phyloP scores from a whole-genome alignment of 2,113 vertebrate genomes.

The Mus spicilegus region DNA sequence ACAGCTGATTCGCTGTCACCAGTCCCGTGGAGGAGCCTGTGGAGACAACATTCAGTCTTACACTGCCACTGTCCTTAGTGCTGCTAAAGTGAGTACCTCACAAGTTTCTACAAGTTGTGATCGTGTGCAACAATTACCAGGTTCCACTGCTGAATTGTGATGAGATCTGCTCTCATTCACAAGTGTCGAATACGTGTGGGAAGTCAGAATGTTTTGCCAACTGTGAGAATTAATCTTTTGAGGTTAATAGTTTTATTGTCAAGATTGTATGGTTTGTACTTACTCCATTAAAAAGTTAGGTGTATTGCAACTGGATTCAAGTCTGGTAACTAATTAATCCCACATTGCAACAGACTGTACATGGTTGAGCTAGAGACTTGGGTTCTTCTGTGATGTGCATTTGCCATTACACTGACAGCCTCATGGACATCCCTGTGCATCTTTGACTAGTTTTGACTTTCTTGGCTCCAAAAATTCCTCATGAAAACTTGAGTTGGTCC shows the following conservation, averaged over 20 bases:
- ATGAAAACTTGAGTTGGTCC: conserved; percentile 75
- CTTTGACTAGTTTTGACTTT: conserved; percentile 67
- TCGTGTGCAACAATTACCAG: conserved; percentile 58
- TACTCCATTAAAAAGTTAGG: conserved; percentile 36
- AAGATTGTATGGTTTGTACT: conserved; percentile 21
- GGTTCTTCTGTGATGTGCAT: conserved; percentile 57
- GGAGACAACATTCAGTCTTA: conserved; percentile 99
- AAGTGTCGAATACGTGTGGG: conserved; percentile 11
- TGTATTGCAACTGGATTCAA: background rate
- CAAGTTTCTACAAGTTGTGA: conserved; percentile 70
- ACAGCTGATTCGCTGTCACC: conserved; percentile 98
- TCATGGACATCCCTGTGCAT: conserved; percentile 40
- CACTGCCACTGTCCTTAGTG: conserved; percentile 98
- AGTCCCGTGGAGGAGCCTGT: conserved; percentile 98
- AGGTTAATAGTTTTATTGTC: conserved; percentile 34
- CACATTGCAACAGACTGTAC: conserved; percentile 68
- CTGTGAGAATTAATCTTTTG: conserved; percentile 35
- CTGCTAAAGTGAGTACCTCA: conserved; percentile 95
- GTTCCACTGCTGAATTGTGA: conserved; percentile 73
- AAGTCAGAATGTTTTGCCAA: conserved; percentile 32
- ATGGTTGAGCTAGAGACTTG: conserved; percentile 68
- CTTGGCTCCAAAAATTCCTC: conserved; percentile 67
- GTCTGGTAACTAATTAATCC: conserved; percentile 56
- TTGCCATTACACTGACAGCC: conserved; percentile 54
- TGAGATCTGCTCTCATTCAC: conserved; percentile 47